Base-by-base conservation (phyloP, 2,888 invertebrate species). In the Escarpia spicata region DNA sequence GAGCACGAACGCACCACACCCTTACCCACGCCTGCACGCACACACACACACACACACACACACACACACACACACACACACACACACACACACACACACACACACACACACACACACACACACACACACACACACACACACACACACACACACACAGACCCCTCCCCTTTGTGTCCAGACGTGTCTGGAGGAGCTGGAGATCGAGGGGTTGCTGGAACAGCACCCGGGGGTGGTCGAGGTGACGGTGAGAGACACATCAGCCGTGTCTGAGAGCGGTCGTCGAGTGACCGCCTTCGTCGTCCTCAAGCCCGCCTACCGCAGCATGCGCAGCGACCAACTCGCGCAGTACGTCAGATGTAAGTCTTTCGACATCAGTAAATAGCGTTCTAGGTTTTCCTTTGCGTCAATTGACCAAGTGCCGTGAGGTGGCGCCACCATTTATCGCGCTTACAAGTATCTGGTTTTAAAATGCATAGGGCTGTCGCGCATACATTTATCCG, bases 261-360 rank as follows among this genome's bases (percentile, higher is more conserved):
- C 75, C 19, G 75, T 75, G 6, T 3, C 75, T 6, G 75, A 75
- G 19, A 26, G n/a, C 75, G 75, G 75, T 1, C 75, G 75, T 15
- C 75, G 75, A 26, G 75, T 75, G 75, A 75, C 75, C 4, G 75
- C 75, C 75, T 75, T 75, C 75, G 75, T 75, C 1, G 75, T 75
- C 75, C 75, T 75, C 75, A 75, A 75, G 75, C 75, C 75, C n/a
- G 75, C 26, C 75, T 75, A 75, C 75, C 19, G 75, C 26, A n/a
- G 19, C 75, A 75, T 75, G 75, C 75, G 75, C 75, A 75, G 75
- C n/a, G 75, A 75, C 75, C 75, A 75, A 75, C 75, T 75, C 26
- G 75, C 75, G n/a, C 75, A 75, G 75, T 75, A 75, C 75, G 75
- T 75, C 75, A 19, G 4, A n/a, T 26, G 75, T 75, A 75, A 75